Evolutionary conservation across 2,888 invertebrate genomes (phyloP).

Genomic region (Mylabris sibirica): DNA sequence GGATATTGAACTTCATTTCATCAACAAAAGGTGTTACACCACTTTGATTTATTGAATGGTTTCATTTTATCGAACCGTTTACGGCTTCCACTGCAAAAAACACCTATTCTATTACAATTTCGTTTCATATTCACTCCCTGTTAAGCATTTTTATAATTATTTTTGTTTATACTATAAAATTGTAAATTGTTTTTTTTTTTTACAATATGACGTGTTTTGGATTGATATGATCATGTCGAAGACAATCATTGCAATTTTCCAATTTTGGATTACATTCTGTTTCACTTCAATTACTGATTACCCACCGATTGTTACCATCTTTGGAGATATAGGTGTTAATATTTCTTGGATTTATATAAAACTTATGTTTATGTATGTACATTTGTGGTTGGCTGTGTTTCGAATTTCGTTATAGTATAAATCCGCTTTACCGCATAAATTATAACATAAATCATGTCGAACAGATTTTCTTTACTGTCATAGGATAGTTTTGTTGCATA

Average conservation of each 20-base stretch:
- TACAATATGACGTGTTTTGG: too few relatives aligned
- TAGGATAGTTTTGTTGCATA: constrained; percentile 34
- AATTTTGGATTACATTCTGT: background rate
- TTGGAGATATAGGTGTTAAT: constrained; percentile 21
- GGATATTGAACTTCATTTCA: constrained; percentile 46
- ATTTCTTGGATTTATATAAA: constrained; percentile 24
- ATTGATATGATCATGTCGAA: too few relatives aligned
- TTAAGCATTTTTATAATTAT: background rate
- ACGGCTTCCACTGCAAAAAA: constrained; percentile 33
- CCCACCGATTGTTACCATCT: background rate
- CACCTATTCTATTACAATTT: constrained; percentile 27
- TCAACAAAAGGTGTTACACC: constrained; percentile 48
- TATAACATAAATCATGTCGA: constrained; percentile 36
- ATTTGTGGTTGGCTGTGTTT: constrained; percentile 16
- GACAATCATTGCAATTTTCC: background rate
- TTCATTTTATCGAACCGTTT: constrained; percentile 41
- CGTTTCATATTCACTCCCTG: constrained; percentile 5
- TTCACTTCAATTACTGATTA: background rate
- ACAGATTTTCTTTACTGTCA: constrained; percentile 35
- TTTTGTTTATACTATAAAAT: background rate
- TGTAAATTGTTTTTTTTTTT: too few relatives aligned
- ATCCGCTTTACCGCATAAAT: constrained; percentile 34
- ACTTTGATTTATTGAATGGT: constrained; percentile 49
- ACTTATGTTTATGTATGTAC: constrained; percentile 3
- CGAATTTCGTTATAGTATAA: constrained; percentile 26